These are phyloP conservation scores for Lepilemur ruficaudatus DNA, from an alignment of 2,797 vertebrate species.

Conservation along the genomic window DNA sequence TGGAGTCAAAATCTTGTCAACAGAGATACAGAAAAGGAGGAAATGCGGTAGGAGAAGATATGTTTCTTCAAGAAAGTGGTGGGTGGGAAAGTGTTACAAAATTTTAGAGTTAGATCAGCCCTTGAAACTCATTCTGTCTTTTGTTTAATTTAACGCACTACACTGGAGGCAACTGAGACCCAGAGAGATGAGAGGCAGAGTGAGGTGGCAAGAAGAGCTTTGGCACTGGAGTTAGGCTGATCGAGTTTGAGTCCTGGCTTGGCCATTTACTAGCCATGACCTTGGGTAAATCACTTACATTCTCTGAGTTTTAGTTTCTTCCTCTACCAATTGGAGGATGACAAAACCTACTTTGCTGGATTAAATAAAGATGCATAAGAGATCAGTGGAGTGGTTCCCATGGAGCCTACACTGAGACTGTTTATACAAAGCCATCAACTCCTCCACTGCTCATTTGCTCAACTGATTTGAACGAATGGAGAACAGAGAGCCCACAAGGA, in stretches of 20 bases:
- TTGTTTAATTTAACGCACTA: background rate
- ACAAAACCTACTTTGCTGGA: background rate
- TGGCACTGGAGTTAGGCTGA: background rate
- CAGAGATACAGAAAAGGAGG: background rate
- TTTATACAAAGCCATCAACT: background rate
- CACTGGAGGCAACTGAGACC: background rate
- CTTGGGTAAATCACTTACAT: background rate
- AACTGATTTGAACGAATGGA: background rate
- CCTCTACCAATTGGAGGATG: background rate
- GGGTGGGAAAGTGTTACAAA: background rate
- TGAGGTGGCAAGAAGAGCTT: background rate
- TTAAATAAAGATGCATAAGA: background rate
- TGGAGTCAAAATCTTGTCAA: background rate
- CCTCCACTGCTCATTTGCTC: background rate
- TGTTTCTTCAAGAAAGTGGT: background rate
- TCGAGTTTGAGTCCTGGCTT: background rate
- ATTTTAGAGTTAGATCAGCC: background rate
- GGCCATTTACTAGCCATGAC: background rate
- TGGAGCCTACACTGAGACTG: background rate
- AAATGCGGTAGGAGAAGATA: background rate
- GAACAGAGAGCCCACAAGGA: background rate
- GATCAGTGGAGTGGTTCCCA: background rate
- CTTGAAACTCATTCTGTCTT: background rate
- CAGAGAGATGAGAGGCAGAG: background rate
- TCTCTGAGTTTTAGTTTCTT: background rate